Evolutionary conservation across 2,113 vertebrate genomes (phyloP), one percentile per base, ranked within the genome.

Genomic region (Petrocephalus zakoni): DNA sequence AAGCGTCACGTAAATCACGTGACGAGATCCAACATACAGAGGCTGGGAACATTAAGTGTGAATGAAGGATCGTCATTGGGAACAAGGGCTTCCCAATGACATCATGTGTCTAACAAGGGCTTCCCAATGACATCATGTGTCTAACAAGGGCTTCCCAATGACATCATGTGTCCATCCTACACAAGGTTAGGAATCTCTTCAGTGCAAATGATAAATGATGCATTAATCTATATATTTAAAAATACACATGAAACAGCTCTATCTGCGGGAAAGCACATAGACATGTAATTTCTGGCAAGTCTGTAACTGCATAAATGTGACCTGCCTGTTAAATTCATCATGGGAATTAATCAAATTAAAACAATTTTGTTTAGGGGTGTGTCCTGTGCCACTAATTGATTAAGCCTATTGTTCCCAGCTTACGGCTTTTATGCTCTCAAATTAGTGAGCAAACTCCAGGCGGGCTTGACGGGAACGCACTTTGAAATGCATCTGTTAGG

Each of bases 341-440:
- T 88, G 89, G 15, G 5, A 22, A 52, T 47, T 87, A 52, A 75
- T 75, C 51, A 56, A 78, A 81, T 88, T 56, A 81, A 49, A 5
- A n/a, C 68, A 56, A 17, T 47, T 51, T 52, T 46, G 52, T 55
- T 82, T 88, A 56, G 72, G 52, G 68, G 78, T 82, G 87, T 87
- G 91, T 89, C 90, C 89, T 90, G 92, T 81, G 53, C 22, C 83
- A 85, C 88, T 89, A 89, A 90, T 87, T 89, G 86, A 81, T 82
- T 49, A 83, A 89, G 64, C 11, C 51, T 68, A 88, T 89, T 90
- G 88, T 86, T 72, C 82, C 22, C 15, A 9, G 4, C 72, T 89
- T 90, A 82, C 89, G 85, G 85, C 88, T 89, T 91, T 91, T 75
- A 91, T 89, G 87, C 88, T 56, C 85, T 89, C 88, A 90, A 89